Percentiles rank a stretch among this genome's conserved stretches.
Evolutionary conservation across 2,888 invertebrate species (phyloP).

Genomic region (Cremastinae sp.): DNA sequence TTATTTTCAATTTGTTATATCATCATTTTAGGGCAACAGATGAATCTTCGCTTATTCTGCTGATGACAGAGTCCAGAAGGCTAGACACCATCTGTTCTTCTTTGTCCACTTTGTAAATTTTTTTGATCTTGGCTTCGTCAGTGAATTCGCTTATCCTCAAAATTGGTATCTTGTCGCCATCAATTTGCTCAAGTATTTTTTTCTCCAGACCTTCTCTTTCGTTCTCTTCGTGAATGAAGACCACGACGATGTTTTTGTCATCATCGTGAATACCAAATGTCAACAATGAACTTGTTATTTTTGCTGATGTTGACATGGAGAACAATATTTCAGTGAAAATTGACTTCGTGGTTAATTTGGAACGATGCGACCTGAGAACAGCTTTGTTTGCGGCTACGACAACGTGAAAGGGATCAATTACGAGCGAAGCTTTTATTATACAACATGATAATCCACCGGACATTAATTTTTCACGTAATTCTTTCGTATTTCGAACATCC

Average conservation of each 20-base stretch:
- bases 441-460: slow-evolving; percentile 83
- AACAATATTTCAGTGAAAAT: slow-evolving; percentile 86
- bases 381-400: slow-evolving; percentile 87
- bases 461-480: slow-evolving; percentile 82
- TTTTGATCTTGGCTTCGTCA: slow-evolving; percentile 82
- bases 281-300: slow-evolving; percentile 85
- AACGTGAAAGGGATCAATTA: slow-evolving; percentile 84
- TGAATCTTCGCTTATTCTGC: slow-evolving; percentile 86
- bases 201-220: slow-evolving; percentile 65
- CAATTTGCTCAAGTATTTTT: slow-evolving; percentile 80
- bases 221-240: slow-evolving; percentile 76
- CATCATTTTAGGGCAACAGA: slow-evolving; percentile 78
- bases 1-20: neutral
- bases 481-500: slow-evolving; percentile 83
- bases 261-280: slow-evolving; percentile 84
- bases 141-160: slow-evolving; percentile 80
- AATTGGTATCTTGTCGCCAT: slow-evolving; percentile 82
- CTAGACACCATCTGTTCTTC: slow-evolving; percentile 79
- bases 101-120: slow-evolving; percentile 83
- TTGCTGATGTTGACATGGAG: slow-evolving; percentile 86
- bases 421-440: slow-evolving; percentile 83
- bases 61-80: slow-evolving; percentile 84
- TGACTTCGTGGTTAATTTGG: slow-evolving; percentile 83
- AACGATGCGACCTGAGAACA: slow-evolving; percentile 80
- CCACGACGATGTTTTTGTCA: slow-evolving; percentile 81